These are phyloP conservation scores for Harpagus bidentatus DNA, from an alignment of 2,113 vertebrate species.

Conservation along the genomic window DNA sequence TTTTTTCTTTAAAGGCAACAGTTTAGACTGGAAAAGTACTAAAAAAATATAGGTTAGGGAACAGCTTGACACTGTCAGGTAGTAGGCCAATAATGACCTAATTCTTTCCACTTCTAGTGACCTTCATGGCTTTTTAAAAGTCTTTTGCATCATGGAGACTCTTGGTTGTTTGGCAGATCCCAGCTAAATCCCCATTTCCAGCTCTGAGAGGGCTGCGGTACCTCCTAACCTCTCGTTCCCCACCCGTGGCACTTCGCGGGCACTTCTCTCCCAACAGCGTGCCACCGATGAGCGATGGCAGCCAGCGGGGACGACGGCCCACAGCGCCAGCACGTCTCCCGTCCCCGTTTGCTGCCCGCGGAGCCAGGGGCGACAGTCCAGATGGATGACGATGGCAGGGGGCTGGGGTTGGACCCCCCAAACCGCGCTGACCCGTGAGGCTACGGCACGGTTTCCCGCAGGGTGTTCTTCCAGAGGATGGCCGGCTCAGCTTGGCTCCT, in stretches of 20 bases:
- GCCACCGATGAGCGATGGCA: not conserved
- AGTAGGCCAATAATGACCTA: not conserved
- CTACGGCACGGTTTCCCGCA: accelerated
- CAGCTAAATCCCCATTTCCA: not conserved
- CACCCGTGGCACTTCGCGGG: accelerated
- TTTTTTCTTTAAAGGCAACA: not conserved
- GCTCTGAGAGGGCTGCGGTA: no score
- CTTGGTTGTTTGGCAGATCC: not conserved
- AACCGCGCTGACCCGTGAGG: accelerated
- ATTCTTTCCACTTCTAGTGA: not conserved
- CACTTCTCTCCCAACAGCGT: not conserved
- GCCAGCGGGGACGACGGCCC: accelerated
- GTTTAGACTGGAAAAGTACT: not conserved
- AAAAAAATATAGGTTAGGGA: not conserved
- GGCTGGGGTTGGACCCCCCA: no score
- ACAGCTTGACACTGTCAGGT: not conserved
- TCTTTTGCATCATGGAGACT: not conserved
- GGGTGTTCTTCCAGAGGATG: not conserved
- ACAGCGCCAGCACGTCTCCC: accelerated
- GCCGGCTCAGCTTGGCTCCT: not conserved
- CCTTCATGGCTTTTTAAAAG: not conserved
- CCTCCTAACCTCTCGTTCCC: accelerated
- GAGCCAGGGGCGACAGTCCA: accelerated
- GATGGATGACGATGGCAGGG: accelerated
- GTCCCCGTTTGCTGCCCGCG: accelerated